Base-by-base conservation (phyloP, 2,797 vertebrate species). In the Gobio occitaniae region DNA sequence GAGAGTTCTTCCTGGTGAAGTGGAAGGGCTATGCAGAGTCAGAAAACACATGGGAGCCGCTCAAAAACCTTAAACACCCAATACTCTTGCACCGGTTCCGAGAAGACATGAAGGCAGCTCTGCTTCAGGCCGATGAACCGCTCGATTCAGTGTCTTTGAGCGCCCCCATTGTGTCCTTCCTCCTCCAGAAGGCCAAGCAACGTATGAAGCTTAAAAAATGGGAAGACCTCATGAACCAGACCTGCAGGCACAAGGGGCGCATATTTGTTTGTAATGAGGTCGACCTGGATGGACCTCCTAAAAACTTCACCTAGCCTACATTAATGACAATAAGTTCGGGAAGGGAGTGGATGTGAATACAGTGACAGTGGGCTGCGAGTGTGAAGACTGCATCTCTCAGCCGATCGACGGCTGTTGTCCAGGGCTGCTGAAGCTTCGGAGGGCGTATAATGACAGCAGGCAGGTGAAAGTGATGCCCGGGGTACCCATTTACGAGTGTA, bases 401-500 rank as follows among this genome's bases (percentile, higher is more conserved):
- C 96, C 96, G 0, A 79, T 94, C 0, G 93, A 92, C 0, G 96
- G 97, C 75, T 98, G 97, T 90, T 98, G 97, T 75, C 96, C 97
- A 0, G 97, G 97, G 0, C 96, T 95, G 0, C 96, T 97, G 0
- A 89, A 91, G 83, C 95, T 97, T 86, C 95, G 95, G 44, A 95
- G 96, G 84, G 97, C 97, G 65, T 98, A 98, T 92, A 98, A 95
- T 2, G 92, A 96, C 59, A 90, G 88, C 38, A 96, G 96, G 4
- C 96, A 96, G 88, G 96, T 98, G 56, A 92, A 94, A 3, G 90
- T 99, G 77, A 91, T 93, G 61, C 93, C 97, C 0, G 97, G 97
- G 36, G 44, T 96, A 86, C 97, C 97, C 75, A 97, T 99, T 84
- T 98, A 97, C 0, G 97, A 99, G 90, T 98, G 97, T 84, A 98